Base-by-base conservation (phyloP, 1,140 invertebrate genomes). In the Antheraea mylitta region DNA sequence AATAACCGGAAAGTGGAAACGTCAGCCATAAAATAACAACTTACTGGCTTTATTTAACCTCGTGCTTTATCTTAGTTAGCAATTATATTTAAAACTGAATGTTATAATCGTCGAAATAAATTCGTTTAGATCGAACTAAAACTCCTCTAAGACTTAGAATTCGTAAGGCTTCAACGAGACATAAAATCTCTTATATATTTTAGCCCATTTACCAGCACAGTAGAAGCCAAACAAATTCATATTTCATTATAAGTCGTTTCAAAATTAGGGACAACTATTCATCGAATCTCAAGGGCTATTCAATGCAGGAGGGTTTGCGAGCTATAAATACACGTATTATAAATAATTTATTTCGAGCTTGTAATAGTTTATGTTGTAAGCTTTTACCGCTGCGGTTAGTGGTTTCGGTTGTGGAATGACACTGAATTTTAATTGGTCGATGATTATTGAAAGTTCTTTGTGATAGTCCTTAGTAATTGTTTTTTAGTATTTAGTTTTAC, bases 371-470 rank as follows among this genome's bases (percentile, higher is more conserved):
- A 22, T 22, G 18, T 61, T 13, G 16, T 11, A 53, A 53, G 45
- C 45, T 22, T 61, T 22, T 22, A 61, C 18, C 30, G 19, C 4
- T 19, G 18, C 9, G 18, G 59, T 61, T 22, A 11, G 59, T 22
- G 59, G 59, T 9, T 61, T 22, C 59, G 18, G 16, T 61, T 22
- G 59, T 36, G 19, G 19, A 22, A 61, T 36, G 59, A 61, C 16
- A 61, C 59, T 13, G 59, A 22, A 61, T 61, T 61, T 61, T 61
- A 61, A 61, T 61, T 61, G 30, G 59, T 13, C 16, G 8, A 18
- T 16, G 59, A 53, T 53, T 16, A 53, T 53, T 36, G 7, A 61
- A 61, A 19, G 59, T 7, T 61, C 7, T 61, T 22, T 61, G 1
- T 22, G 30, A 53, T 53, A 16, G 45, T 16, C 16, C 0, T 9